Percentiles rank a stretch among this genome's conserved stretches.
phyloP scores from a whole-genome alignment of 2,888 invertebrate species.

The Marronus borbonicus region DNA sequence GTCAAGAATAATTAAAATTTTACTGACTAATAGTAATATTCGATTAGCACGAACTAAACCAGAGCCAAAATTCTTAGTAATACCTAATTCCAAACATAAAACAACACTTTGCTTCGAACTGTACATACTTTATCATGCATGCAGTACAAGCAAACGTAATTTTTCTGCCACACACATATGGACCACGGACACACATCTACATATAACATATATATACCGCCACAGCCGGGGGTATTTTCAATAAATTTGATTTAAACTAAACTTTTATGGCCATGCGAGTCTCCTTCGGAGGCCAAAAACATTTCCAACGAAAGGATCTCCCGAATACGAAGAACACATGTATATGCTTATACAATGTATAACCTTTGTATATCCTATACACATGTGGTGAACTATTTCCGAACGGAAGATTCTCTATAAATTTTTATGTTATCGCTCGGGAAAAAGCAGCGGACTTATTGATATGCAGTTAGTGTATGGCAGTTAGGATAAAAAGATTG shows the following conservation, averaged over 20 bases:
- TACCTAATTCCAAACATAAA: too few relatives aligned
- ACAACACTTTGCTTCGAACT: too few relatives aligned
- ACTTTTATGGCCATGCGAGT: slow-evolving; percentile 3
- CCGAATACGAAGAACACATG: background rate
- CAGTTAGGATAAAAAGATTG: slow-evolving; percentile 35
- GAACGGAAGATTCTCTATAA: slow-evolving; percentile 27
- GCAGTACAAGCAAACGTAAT: background rate
- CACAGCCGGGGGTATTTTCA: slow-evolving; percentile 30
- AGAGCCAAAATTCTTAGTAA: too few relatives aligned
- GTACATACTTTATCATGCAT: too few relatives aligned
- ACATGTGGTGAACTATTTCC: slow-evolving; percentile 11
- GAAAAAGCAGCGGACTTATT: slow-evolving; percentile 28
- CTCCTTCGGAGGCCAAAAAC: background rate
- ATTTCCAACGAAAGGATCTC: background rate
- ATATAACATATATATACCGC: background rate
- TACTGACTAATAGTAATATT: too few relatives aligned
- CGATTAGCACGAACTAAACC: too few relatives aligned
- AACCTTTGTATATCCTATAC: background rate
- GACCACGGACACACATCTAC: background rate
- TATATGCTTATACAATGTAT: too few relatives aligned
- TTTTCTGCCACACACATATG: background rate
- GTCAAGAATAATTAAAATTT: too few relatives aligned
- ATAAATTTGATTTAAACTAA: slow-evolving; percentile 45
- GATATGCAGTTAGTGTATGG: slow-evolving; percentile 40
- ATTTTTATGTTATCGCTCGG: slow-evolving; percentile 39